phyloP scores from a whole-genome alignment of 2,113 vertebrate genomes.

The Corythaixoides concolor region DNA sequence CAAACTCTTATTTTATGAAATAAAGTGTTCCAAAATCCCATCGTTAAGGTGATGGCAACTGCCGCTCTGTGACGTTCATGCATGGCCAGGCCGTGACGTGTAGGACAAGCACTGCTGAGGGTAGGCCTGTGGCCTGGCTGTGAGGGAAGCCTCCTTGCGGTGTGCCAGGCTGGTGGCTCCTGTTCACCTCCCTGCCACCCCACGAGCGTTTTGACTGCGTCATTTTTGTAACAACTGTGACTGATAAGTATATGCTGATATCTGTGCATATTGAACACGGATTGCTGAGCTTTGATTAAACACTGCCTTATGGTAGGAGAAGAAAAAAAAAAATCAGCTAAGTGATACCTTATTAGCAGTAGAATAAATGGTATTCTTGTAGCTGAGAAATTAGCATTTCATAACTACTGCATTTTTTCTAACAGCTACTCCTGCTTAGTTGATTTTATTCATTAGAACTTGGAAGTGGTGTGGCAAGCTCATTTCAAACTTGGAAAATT shows the following conservation, averaged over 20 bases:
- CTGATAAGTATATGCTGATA: fast-evolving
- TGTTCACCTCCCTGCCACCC: not conserved
- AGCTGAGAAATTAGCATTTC: not conserved
- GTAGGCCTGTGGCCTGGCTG: fast-evolving
- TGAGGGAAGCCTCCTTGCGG: not conserved
- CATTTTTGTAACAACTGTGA: not conserved
- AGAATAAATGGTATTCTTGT: not conserved
- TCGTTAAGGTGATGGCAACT: fast-evolving
- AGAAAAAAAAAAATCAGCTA: not conserved
- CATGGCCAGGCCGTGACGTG: fast-evolving
- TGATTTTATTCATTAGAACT: not conserved
- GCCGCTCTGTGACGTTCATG: fast-evolving
- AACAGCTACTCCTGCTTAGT: not conserved
- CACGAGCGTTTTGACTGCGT: fast-evolving
- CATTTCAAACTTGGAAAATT: not conserved
- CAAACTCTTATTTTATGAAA: not conserved
- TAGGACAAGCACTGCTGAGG: fast-evolving
- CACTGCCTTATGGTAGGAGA: not conserved
- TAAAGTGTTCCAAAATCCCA: too few species aligned
- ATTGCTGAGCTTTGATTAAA: not conserved
- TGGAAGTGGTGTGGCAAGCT: not conserved
- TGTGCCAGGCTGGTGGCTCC: not conserved
- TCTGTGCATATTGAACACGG: fast-evolving
- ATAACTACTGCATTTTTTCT: not conserved
- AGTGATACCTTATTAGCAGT: fast-evolving